phyloP scores from a whole-genome alignment of 1,140 invertebrate species.

The Homarus americanus region DNA sequence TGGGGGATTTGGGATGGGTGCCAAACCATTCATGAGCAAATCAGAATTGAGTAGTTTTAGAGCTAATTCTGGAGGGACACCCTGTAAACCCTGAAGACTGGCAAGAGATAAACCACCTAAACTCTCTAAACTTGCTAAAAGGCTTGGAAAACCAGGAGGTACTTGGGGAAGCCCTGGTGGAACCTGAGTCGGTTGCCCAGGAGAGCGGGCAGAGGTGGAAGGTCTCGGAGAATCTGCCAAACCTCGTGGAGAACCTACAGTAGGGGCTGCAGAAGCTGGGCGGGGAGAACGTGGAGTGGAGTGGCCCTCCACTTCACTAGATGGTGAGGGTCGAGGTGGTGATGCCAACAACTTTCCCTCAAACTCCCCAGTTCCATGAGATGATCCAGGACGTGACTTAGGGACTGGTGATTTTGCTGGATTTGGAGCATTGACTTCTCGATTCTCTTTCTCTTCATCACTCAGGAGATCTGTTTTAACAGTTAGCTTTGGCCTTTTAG shows the following conservation, averaged over 20 bases:
- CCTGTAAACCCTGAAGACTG: constrained; percentile 70
- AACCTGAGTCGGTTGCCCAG: constrained; percentile 54
- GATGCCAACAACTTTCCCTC: constrained; percentile 71
- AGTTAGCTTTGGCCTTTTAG: constrained; percentile 70
- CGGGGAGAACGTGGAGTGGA: constrained; percentile 61
- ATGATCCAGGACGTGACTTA: constrained; percentile 64
- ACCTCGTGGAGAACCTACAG: constrained; percentile 62
- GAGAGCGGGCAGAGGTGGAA: constrained; percentile 71
- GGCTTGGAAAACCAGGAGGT: constrained; percentile 63
- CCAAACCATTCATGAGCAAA: constrained; percentile 78
- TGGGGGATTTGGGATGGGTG: constrained; percentile 77
- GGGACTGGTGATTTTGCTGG: constrained; percentile 65
- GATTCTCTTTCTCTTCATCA: constrained; percentile 74
- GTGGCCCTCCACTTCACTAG: constrained; percentile 50
- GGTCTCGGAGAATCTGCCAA: constrained; percentile 71
- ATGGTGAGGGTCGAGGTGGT: constrained; percentile 68
- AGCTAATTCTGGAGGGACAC: constrained; percentile 81
- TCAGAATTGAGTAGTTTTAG: constrained; percentile 78
- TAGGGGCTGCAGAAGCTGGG: constrained; percentile 64
- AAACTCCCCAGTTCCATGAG: constrained; percentile 63
- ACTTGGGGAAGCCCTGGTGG: constrained; percentile 62
- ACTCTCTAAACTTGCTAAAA: constrained; percentile 70
- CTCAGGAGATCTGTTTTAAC: constrained; percentile 72
- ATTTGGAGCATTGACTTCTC: constrained; percentile 68
- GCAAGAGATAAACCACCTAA: constrained; percentile 59